Evolutionary conservation across 2,888 invertebrate genomes (phyloP).

Genomic region (Cryptocephalus primarius): DNA sequence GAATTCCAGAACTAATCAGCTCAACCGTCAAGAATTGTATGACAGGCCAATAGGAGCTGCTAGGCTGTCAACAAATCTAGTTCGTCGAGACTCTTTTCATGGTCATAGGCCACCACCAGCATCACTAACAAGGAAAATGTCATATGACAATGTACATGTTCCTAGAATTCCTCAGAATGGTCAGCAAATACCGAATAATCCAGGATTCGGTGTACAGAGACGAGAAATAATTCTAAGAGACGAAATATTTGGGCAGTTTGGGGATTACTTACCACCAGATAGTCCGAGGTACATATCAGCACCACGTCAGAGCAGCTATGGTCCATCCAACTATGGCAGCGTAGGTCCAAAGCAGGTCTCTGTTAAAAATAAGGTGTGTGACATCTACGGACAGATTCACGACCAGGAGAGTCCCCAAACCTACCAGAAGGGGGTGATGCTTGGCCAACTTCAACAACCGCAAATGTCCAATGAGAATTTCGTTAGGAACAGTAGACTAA

Average conservation of each 20-base stretch:
- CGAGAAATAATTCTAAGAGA: conserved; percentile 20
- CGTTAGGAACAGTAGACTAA: conserved; percentile 32
- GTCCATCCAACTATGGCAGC: conserved; percentile 11
- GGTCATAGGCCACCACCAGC: conserved; percentile 10
- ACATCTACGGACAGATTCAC: conserved; percentile 37
- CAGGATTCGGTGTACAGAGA: conserved; percentile 3
- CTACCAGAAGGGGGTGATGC: conserved; percentile 28
- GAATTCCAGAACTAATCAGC: not conserved
- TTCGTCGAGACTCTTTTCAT: conserved; percentile 18
- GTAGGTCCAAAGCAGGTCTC: conserved; percentile 18
- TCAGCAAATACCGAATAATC: conserved; percentile 1
- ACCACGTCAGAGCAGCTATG: conserved; percentile 18
- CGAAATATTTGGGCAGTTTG: conserved; percentile 20
- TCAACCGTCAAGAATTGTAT: conserved; percentile 7
- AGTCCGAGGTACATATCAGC: conserved; percentile 6
- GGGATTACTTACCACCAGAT: conserved; percentile 13
- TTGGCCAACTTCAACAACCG: conserved; percentile 29
- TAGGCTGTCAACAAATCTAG: conserved; percentile 7
- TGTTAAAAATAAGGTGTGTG: conserved; percentile 33
- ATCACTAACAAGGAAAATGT: conserved; percentile 10
- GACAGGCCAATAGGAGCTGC: conserved; percentile 11
- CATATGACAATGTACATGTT: conserved; percentile 9
- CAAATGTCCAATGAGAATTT: conserved; percentile 24
- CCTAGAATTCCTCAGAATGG: not conserved
- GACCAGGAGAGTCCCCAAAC: conserved; percentile 21